Percentiles rank a stretch among this genome's conserved stretches.
Evolutionary conservation across 2,888 invertebrate species (phyloP).

Genomic region (Epsilonema sp.): DNA sequence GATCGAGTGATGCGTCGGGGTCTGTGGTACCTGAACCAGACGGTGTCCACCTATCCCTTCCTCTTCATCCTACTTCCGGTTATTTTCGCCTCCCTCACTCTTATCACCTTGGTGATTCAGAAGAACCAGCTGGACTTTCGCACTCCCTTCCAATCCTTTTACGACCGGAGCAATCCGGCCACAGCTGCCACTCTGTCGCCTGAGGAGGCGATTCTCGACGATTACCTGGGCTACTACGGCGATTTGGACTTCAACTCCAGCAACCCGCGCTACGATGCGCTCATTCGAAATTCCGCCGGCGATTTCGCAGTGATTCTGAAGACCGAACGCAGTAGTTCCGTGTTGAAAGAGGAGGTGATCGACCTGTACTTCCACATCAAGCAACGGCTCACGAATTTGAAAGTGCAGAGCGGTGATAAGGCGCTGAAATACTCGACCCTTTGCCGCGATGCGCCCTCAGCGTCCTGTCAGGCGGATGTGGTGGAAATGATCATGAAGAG

Average conservation of each 20-base stretch:
- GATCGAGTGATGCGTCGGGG: no score
- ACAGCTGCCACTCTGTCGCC: no score
- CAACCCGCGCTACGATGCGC: constrained; percentile 17
- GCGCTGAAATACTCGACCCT: background rate
- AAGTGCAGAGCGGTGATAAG: background rate
- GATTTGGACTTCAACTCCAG: constrained; percentile 20
- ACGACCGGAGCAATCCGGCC: no score
- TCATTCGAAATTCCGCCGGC: constrained; percentile 11
- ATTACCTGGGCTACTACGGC: no score
- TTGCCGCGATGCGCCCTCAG: background rate
- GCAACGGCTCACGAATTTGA: constrained; percentile 1
- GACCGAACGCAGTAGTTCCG: background rate
- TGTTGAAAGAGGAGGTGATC: constrained; percentile 4
- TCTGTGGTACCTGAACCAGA: no score
- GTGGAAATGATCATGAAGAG: background rate
- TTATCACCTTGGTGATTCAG: no score
- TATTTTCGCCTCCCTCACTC: no score
- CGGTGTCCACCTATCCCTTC: no score
- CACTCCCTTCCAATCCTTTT: no score
- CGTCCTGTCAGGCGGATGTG: background rate
- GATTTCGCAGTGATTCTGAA: constrained; percentile 14
- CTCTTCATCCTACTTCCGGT: no score
- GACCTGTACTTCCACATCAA: constrained; percentile 5
- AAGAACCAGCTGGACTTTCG: no score
- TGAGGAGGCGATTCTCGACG: no score